Evolutionary conservation across 1,140 invertebrate species (phyloP), one percentile per base, ranked within the genome.

Genomic region (Nixonia krombeini): DNA sequence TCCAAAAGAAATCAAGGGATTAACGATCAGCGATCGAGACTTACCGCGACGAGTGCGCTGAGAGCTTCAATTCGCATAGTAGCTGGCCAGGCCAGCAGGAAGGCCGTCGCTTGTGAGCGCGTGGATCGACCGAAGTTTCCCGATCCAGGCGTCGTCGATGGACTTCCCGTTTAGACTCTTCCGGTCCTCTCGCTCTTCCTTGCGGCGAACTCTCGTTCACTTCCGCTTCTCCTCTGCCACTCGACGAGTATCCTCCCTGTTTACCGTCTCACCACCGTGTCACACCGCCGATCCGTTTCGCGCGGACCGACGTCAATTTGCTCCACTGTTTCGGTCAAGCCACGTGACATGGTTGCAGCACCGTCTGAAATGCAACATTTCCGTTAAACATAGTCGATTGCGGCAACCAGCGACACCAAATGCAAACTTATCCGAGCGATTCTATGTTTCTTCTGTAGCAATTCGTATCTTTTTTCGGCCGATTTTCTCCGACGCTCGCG

Each of bases 21-120:
- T n/a, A n/a, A n/a, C n/a, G n/a, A n/a, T n/a, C n/a, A n/a, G n/a
- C n/a, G 29, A 55, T 59, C 29, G 25, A 51, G 37, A 71, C 79
- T 82, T 73, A 85, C 83, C 83, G 82, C 83, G 80, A 83, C 78
- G 73, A 84, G 75, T 80, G 75, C 73, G 70, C 76, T 73, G 77
- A 82, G 79, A 84, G 78, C 83, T 83, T 79, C 82, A 84, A 85
- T 85, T 85, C 80, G 82, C 83, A 85, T 85, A 84, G 82, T 85
- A 85, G 83, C 82, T 85, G 82, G 82, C 82, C 83, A 76, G 81
- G 81, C 82, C 83, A 84, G 82, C 82, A 70, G 69, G 52, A 73
- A 83, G 81, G 83, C 82, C 81, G 80, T 79, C 72, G 72, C 57
- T 82, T 73, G 45, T 50, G 75, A 76, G 72, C 74, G 70, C 56